Base-by-base conservation (phyloP, 2,888 invertebrate species). In the Plebejus anna region DNA sequence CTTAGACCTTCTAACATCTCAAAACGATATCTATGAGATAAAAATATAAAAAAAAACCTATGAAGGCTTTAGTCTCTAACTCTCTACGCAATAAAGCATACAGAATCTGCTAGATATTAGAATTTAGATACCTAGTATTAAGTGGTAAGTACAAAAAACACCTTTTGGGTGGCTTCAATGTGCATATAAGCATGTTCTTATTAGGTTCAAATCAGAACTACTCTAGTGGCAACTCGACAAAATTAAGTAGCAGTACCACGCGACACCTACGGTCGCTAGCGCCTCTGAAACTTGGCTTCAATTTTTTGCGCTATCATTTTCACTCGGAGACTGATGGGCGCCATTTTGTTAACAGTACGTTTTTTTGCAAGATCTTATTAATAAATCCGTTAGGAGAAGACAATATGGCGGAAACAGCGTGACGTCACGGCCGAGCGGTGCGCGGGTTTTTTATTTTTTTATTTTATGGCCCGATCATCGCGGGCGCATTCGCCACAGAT, bases 341-440 rank as follows among this genome's bases (percentile, higher is more conserved):
- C 66, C 66, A 66, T 66, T 66, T 66, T 66, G 66, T 66, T 66
- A 66, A 66, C 66, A 66, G 66, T 32, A 51, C 13, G 47, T 22
- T 73, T 73, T 72, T 73, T 73, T 73, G 73, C 55, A 55, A 51
- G 4, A 28, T 72, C 42, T 47, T 42, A 72, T 72, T 72, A 72
- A 22, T 47, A 22, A 42, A 32, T 32, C 73, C 73, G 73, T 73
- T 73, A 73, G 22, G 47, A 22, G 47, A 28, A 32, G 55, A 55
- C 51, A 73, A 28, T 51, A 73, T 55, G 73, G 55, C 78, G 82
- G 77, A 66, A 66, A 66, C 66, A 13, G 82, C 86, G 84, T 83
- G 83, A 84, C 84, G 83, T 85, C 84, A 85, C 85, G 84, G 78
- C 77, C 79, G 66, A 70, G 55, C 55, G 59, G 55, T 82, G 84